These are phyloP conservation scores for Telmatherina bonti DNA, from an alignment of 2,797 vertebrate genomes.

Conservation along the genomic window DNA sequence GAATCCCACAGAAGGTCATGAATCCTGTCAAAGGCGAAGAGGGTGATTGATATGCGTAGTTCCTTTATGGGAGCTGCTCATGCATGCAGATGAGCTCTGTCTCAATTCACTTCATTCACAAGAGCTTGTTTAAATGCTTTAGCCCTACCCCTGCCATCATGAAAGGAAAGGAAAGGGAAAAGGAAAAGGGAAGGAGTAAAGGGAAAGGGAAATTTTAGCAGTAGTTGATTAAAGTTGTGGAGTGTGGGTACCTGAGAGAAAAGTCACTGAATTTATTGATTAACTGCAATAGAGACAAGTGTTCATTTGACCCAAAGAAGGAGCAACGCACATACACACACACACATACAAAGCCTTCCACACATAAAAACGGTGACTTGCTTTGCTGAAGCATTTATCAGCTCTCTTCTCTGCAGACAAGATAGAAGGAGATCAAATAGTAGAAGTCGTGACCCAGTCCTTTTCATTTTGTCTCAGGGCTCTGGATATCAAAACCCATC, in stretches of 20 bases:
- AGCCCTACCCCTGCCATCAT: conserved; percentile 39
- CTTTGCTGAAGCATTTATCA: conserved; percentile 63
- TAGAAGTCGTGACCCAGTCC: conserved; percentile 65
- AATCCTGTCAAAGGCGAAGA: conserved; percentile 56
- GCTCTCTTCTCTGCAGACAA: conserved; percentile 54
- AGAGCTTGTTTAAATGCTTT: conserved; percentile 62
- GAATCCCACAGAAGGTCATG: conserved; percentile 66
- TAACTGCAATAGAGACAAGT: conserved; percentile 53
- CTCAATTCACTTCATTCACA: conserved; percentile 76
- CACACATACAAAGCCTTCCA: conserved; percentile 12
- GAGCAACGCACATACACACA: conserved; percentile 31
- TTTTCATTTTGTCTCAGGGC: conserved; percentile 71
- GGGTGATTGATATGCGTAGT: conserved; percentile 76
- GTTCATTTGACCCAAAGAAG: conserved; percentile 56
- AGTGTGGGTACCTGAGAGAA: conserved; percentile 23
- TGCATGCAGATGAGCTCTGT: conserved; percentile 77
- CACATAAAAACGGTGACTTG: conserved; percentile 34
- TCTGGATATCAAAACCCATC: conserved; percentile 67
- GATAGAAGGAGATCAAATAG: conserved; percentile 66
- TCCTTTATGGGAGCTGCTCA: conserved; percentile 70
- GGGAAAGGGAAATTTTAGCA: not conserved
- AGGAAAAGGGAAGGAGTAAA: not conserved
- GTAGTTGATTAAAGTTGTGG: conserved; percentile 20
- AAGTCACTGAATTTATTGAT: conserved; percentile 60
- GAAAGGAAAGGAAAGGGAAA: conserved; percentile 13